Percentiles rank a stretch among this genome's conserved stretches.
phyloP scores from a whole-genome alignment of 1,140 invertebrate genomes.

The Neodiprion pinetum region DNA sequence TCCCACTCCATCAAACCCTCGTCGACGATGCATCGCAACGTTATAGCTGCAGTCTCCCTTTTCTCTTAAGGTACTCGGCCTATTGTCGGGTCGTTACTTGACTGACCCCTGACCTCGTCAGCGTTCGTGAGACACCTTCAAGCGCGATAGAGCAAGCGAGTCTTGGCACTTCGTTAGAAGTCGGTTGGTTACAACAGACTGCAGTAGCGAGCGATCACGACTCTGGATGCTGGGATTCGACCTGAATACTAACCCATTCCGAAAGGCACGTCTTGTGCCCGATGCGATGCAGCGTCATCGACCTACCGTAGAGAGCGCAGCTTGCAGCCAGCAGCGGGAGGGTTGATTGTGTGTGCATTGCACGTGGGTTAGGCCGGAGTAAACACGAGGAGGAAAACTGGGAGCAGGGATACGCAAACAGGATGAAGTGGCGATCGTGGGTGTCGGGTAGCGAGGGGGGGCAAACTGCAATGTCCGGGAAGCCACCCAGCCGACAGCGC shows the following conservation, averaged over 20 bases:
- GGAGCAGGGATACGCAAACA: neutral
- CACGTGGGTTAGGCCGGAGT: too few species aligned
- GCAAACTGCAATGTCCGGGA: constrained; percentile 1
- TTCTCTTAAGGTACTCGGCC: too few species aligned
- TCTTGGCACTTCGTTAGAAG: too few species aligned
- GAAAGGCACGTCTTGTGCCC: neutral
- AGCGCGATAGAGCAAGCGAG: neutral
- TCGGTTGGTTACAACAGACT: too few species aligned
- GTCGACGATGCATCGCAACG: too few species aligned
- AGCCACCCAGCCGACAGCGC: neutral
- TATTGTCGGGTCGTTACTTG: neutral
- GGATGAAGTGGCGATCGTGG: neutral
- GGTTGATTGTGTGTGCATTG: too few species aligned
- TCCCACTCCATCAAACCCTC: too few species aligned
- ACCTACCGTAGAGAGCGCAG: too few species aligned
- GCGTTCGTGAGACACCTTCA: neutral
- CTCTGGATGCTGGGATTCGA: neutral
- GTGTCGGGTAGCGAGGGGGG: neutral
- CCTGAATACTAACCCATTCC: constrained; percentile 1
- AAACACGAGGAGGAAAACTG: neutral
- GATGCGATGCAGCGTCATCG: neutral
- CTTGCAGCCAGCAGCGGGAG: too few species aligned
- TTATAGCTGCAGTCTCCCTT: too few species aligned
- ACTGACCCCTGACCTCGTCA: neutral
- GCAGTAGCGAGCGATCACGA: too few species aligned